Evolutionary conservation across 2,113 vertebrate species (phyloP).

Genomic region (Microtus ochrogaster): DNA sequence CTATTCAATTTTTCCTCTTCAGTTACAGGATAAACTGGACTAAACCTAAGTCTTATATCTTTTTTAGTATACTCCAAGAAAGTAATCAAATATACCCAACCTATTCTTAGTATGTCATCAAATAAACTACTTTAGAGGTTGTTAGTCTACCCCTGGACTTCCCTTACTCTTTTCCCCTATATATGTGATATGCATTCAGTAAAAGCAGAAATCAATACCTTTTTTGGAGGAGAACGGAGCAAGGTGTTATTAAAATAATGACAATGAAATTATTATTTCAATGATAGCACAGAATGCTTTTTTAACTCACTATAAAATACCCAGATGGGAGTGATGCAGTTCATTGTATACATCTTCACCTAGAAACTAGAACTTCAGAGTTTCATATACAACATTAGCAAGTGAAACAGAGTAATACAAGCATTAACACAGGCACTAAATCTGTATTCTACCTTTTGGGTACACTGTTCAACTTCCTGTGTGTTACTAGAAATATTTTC

Average conservation of each 20-base stretch:
- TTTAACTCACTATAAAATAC: background rate
- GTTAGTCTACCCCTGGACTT: background rate
- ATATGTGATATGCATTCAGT: background rate
- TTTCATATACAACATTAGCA: background rate
- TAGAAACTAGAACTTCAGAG: background rate
- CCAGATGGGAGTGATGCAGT: background rate
- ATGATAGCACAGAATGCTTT: background rate
- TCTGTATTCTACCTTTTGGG: background rate
- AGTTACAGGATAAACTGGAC: constrained; percentile 22
- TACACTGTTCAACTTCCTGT: background rate
- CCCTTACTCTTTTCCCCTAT: background rate
- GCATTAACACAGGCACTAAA: background rate
- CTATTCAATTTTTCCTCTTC: background rate
- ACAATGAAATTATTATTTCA: background rate
- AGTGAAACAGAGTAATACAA: background rate
- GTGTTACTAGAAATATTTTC: background rate
- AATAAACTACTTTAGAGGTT: background rate
- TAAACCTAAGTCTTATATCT: background rate
- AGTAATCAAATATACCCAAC: background rate
- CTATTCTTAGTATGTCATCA: background rate
- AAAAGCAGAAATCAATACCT: background rate
- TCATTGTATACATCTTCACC: background rate
- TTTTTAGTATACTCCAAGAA: background rate
- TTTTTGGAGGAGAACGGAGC: background rate
- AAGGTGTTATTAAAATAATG: constrained; percentile 13